Conservation (phyloP, 2,113 vertebrate genomes). For the Xyliphius kryptos region DNA sequence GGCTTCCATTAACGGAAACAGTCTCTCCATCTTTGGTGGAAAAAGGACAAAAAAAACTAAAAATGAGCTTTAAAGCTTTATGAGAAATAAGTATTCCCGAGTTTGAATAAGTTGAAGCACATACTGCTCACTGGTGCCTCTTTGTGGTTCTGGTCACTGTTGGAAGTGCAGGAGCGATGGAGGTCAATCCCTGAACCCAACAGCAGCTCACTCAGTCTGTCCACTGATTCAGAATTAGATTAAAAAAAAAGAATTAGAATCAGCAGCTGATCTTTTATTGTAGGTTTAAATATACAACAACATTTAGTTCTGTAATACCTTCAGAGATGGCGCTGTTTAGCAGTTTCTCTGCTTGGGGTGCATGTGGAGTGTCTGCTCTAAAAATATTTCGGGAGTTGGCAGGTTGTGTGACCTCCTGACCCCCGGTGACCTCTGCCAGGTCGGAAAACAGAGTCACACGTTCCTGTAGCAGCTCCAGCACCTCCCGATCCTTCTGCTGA, state of each 20-base stretch:
- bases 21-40: no score
- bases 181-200: conserved; percentile 59
- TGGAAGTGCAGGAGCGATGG: conserved; percentile 39
- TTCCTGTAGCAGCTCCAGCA: conserved; percentile 81
- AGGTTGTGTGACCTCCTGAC: conserved; percentile 50
- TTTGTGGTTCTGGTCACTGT: conserved; percentile 58
- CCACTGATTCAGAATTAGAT: no score
- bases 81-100: no score
- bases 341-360: conserved; percentile 71
- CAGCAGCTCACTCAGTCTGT: conserved; percentile 72
- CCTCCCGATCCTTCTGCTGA: conserved; percentile 78
- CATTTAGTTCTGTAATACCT: conserved; percentile 60
- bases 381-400: conserved; percentile 68
- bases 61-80: no score
- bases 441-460: conserved; percentile 79
- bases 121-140: conserved; percentile 60
- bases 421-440: conserved; percentile 66
- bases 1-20: no score
- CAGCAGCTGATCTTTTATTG: no score
- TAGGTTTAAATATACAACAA: no score
- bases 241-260: no score
- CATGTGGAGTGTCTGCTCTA: conserved; percentile 66
- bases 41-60: no score
- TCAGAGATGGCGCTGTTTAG: conserved; percentile 73
- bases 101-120: conserved; percentile 19